Conservation (phyloP, 92 coral and sea anemone genomes). For the Porites evermanni region DNA sequence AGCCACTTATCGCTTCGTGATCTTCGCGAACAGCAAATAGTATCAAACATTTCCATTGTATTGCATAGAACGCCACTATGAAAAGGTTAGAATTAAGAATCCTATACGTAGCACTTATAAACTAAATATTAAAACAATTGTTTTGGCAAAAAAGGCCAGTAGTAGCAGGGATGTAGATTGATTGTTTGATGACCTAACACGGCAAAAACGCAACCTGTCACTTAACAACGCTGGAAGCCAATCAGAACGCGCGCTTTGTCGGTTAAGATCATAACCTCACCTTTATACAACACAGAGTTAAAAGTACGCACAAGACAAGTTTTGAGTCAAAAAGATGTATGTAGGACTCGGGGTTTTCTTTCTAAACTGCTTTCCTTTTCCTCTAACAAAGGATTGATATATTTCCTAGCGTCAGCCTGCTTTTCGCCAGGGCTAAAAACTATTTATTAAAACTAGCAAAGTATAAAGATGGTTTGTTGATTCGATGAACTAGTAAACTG, state of each 20-base stretch:
- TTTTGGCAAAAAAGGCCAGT: slow-evolving; percentile 27
- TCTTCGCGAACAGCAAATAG: neutral
- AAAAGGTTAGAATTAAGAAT: neutral
- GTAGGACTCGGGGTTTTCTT: neutral
- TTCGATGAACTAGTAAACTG: too few species aligned
- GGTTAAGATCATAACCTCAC: slow-evolving; percentile 40
- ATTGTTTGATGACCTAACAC: slow-evolving; percentile 74
- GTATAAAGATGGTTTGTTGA: too few species aligned
- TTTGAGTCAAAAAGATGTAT: neutral
- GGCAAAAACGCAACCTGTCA: slow-evolving; percentile 78
- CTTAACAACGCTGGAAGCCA: slow-evolving; percentile 35
- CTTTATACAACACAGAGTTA: slow-evolving; percentile 32
- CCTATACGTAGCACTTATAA: slow-evolving; percentile 1
- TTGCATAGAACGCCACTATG: neutral
- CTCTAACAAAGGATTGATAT: neutral
- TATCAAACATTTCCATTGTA: slow-evolving; percentile 11
- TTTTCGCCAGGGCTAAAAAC: too few species aligned
- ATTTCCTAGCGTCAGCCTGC: neutral
- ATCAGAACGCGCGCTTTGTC: slow-evolving; percentile 46
- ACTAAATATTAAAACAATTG: slow-evolving; percentile 26
- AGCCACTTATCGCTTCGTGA: slow-evolving; percentile 2
- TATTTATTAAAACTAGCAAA: neutral
- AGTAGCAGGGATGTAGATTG: neutral
- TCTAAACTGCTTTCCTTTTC: neutral
- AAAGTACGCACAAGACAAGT: neutral